Evolutionary conservation across 1,140 invertebrate genomes (phyloP).

Genomic region (Drosophila littoralis): DNA sequence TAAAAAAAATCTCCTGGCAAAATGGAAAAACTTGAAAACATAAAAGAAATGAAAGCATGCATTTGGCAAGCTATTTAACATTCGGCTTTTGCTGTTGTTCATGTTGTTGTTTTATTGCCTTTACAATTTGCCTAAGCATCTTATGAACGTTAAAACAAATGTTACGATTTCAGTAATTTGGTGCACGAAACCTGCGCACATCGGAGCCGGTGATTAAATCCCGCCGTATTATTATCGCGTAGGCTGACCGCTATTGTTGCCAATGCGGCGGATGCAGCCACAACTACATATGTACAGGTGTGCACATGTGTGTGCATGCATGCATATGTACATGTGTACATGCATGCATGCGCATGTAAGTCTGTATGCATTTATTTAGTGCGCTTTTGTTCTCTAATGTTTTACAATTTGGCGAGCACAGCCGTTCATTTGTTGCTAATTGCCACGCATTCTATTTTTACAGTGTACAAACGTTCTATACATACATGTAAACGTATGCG

Average conservation of each 20-base stretch:
- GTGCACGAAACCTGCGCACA: constrained; percentile 48
- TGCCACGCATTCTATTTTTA: constrained; percentile 69
- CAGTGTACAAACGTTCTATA: constrained; percentile 28
- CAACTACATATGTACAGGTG: background rate
- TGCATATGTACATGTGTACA: background rate
- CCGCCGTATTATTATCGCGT: constrained; percentile 66
- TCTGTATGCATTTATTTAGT: constrained; percentile 46
- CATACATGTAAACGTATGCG: background rate
- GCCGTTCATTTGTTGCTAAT: constrained; percentile 72
- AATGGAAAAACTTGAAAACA: no score
- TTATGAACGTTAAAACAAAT: constrained; percentile 53
- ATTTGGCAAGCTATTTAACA: constrained; percentile 1
- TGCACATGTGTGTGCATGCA: background rate
- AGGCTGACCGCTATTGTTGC: constrained; percentile 41
- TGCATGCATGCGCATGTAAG: background rate
- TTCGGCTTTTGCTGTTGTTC: background rate
- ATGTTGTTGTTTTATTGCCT: constrained; percentile 6
- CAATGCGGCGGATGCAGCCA: constrained; percentile 11
- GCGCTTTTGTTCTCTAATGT: constrained; percentile 70
- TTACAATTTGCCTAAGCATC: constrained; percentile 39
- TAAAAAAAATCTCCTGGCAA: no score
- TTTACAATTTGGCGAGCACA: constrained; percentile 61
- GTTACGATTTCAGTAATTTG: constrained; percentile 56
- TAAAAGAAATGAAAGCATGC: no score
- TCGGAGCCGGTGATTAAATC: constrained; percentile 5